Conservation (phyloP, 2,888 invertebrate genomes). For the Prosapia bicincta region DNA sequence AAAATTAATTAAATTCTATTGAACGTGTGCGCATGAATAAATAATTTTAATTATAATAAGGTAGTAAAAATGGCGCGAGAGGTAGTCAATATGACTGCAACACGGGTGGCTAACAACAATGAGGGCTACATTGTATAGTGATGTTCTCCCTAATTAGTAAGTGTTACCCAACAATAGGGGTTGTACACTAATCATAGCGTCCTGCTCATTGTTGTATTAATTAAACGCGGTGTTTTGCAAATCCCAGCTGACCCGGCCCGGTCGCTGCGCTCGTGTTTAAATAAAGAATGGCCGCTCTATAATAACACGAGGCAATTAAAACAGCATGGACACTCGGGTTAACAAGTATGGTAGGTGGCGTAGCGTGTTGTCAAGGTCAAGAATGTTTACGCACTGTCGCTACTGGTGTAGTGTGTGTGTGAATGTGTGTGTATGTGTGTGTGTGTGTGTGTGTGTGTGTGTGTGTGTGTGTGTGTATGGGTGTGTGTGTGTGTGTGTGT, state of each 20-base stretch:
- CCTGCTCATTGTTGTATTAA: slow-evolving; percentile 31
- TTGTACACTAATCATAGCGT: slow-evolving; percentile 29
- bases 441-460: too few relatives aligned
- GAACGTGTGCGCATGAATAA: slow-evolving; percentile 2
- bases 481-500: too few relatives aligned
- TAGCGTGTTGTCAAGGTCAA: too few relatives aligned
- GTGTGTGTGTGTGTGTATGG: too few relatives aligned
- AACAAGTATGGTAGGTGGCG: background rate
- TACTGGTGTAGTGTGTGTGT: too few relatives aligned
- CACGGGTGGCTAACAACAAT: background rate
- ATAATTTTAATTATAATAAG: slow-evolving; percentile 2
- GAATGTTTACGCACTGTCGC: too few relatives aligned
- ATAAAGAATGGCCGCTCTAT: slow-evolving; percentile 27
- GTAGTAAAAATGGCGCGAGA: background rate
- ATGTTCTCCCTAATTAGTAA: background rate
- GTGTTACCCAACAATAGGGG: slow-evolving; percentile 2
- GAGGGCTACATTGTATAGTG: background rate
- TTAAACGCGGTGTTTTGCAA: slow-evolving; percentile 31
- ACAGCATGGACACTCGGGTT: background rate
- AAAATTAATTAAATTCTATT: slow-evolving; percentile 2
- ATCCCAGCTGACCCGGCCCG: slow-evolving; percentile 29
- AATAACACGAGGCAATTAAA: slow-evolving; percentile 26
- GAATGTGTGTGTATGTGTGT: too few relatives aligned
- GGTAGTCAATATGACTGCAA: background rate
- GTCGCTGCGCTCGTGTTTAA: slow-evolving; percentile 19